Base-by-base conservation (phyloP, 2,797 vertebrate species). In the Novumbra hubbsi region DNA sequence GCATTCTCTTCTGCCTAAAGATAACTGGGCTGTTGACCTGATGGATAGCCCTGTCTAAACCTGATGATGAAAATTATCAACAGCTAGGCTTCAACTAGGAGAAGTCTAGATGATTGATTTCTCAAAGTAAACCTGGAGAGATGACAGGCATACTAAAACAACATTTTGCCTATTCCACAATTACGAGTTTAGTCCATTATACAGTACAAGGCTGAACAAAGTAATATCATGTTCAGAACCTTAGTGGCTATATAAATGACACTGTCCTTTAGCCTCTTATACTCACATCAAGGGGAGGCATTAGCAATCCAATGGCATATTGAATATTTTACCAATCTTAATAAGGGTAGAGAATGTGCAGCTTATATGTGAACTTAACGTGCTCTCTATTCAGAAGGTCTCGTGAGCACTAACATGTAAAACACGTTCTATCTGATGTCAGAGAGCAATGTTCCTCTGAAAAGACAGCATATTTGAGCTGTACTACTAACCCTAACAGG, bases 31-130 rank as follows among this genome's bases (percentile, higher is more conserved):
- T 50, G 30, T 24, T 57, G 66, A 41, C 41, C 41, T 12, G 19
- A 48, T 70, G 11, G 24, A 64, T 64, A 27, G 28, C 55, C 12
- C 34, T 50, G 21, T 9, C 27, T 16, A 52, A 71, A 71, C 16
- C 70, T 57, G 52, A 57, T 71, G 70, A 71, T 30, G 17, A 5
- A 71, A 57, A 60, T 71, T 60, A 41, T 57, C 52, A 71, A 71
- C 38, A n/a, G 70, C 30, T 60, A 50, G 52, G 70, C 30, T 60
- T 30, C 45, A 30, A 70, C 68, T 27, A 52, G 68, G 12, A 21
- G 21, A 21, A 21, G 41, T 57, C 55, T 57, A 3, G 21, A n/a
- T 2, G 21, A 60, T 27, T 60, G 21, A 60, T n/a, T 60, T 24
- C 9, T 24, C 55, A 24, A 11, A 24, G 55, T 60, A 60, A 60